Evolutionary conservation across 2,113 vertebrate genomes (phyloP), one percentile per base, ranked within the genome.

Genomic region (Alces alces): DNA sequence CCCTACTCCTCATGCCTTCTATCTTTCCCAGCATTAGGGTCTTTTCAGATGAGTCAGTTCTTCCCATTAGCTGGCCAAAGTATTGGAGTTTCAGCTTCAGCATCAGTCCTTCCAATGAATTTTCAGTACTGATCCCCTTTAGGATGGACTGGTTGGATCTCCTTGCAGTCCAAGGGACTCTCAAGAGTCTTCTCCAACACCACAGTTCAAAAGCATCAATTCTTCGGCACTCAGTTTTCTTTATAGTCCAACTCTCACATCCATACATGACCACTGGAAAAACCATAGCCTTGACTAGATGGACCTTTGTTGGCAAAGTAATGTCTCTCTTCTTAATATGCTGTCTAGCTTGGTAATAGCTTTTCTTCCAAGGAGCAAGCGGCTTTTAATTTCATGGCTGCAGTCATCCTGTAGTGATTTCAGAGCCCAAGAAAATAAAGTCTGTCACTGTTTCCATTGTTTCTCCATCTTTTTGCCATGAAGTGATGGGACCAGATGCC

Each of bases 171-270:
- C n/a, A 39, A 39, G 66, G n/a, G n/a, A 70, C n/a, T 39, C n/a
- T 0, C 1, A 70, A 36, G n/a, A 70, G 64, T 70, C n/a, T 70
- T 36, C 64, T 70, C 19, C 64, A 70, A 70, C 33, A 66, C 17
- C 33, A 66, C 64, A 66, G 33, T 66, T 66, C 16, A 19, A 66
- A 66, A 66, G 61, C n/a, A 70, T 70, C 19, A 39, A 2, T 70
- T 70, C 19, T 70, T 66, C 0, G 0, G 1, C 1, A 0, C 61
- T 66, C 61, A 66, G 30, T 30, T 17, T 64, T 64, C 61, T 17
- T 64, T 21, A 36, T 21, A 70, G n/a, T 39, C n/a, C 9, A 70
- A 23, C 5, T 1, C 10, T 70, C 66, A 39, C 17, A 70, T 70
- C 19, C n/a, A 39, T 39, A 70, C n/a, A 70, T 70, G 19, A 23